Conservation (phyloP, 2,113 vertebrate species). For the Hippocampus zosterae region DNA sequence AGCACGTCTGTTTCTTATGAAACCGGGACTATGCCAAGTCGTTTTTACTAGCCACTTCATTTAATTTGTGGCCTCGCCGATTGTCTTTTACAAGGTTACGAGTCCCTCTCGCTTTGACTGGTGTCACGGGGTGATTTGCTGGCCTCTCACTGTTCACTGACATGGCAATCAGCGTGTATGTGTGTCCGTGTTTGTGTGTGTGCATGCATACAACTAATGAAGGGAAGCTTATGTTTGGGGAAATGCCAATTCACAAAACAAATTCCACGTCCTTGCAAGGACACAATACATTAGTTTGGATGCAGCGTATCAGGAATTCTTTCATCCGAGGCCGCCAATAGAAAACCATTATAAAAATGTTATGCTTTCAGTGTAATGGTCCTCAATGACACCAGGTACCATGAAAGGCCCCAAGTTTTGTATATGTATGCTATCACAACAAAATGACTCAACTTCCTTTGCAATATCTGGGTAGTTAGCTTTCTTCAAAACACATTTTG, state of each 20-base stretch:
- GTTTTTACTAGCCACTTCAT: constrained; percentile 71
- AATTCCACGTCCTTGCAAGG: constrained; percentile 60
- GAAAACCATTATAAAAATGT: constrained; percentile 70
- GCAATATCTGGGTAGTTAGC: constrained; percentile 68
- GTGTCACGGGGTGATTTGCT: constrained; percentile 57
- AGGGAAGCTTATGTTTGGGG: constrained; percentile 46
- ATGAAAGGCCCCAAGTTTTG: constrained; percentile 59
- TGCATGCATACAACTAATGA: constrained; percentile 24
- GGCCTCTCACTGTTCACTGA: constrained; percentile 42
- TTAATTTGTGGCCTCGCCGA: constrained; percentile 56
- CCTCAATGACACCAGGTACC: constrained; percentile 59
- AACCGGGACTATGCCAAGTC: constrained; percentile 52
- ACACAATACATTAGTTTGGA: constrained; percentile 65
- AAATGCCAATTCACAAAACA: constrained; percentile 54
- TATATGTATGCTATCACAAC: constrained; percentile 56
- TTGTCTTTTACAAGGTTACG: constrained; percentile 67
- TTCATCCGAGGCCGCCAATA: constrained; percentile 66
- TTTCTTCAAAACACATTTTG: constrained; percentile 27
- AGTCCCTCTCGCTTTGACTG: constrained; percentile 35
- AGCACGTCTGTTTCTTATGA: constrained; percentile 60
- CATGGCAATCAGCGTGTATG: constrained; percentile 34
- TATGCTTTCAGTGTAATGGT: constrained; percentile 64
- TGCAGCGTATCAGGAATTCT: constrained; percentile 65
- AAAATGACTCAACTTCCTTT: constrained; percentile 58
- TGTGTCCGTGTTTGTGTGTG: constrained; percentile 13